Base-by-base conservation (phyloP, 2,797 vertebrate species). In the Sorex maritimensis region DNA sequence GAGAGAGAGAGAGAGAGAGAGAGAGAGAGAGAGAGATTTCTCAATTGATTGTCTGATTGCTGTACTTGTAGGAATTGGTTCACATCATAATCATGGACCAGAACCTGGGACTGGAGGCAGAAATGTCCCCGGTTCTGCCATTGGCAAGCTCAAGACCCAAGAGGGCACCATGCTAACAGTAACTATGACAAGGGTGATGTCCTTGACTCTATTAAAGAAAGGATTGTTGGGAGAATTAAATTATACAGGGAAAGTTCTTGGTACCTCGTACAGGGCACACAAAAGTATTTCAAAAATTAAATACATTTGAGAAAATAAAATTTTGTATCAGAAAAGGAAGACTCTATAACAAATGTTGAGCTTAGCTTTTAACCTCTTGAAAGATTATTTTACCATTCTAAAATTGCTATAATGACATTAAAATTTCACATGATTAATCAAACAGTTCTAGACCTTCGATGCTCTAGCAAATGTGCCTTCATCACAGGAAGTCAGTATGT, bases 321-420 rank as follows among this genome's bases (percentile, higher is more conserved):
- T 46, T 90, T 72, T 69, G 14, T 52, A 61, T 77, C 38, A 46
- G 74, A 86, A 93, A 24, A 75, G n/a, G 55, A 83, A 89, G 79
- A 73, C 5, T 81, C n/a, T 74, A 63, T 41, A 78, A 80, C 9
- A 90, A 85, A 88, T 41, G 65, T 28, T 90, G 38, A 61, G 28
- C 68, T 85, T 55, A 86, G 75, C 81, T 81, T 81, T 81, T 86
- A 88, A 90, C 49, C 65, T 78, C 81, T 81, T 55, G 28, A 81
- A 79, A 88, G 46, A 73, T 79, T 86, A 88, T 52, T 46, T 82
- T 30, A 88, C 23, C 67, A 61, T 77, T 90, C 87, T 77, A 3
- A 0, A 81, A 71, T 58, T 91, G 84, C 30, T 77, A 30, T 69
- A 63, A 74, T 86, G 49, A 23, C 49, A 41, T 69, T 83, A 34